Evolutionary conservation across 2,797 vertebrate species (phyloP).

Genomic region (Enteromius viviparus): DNA sequence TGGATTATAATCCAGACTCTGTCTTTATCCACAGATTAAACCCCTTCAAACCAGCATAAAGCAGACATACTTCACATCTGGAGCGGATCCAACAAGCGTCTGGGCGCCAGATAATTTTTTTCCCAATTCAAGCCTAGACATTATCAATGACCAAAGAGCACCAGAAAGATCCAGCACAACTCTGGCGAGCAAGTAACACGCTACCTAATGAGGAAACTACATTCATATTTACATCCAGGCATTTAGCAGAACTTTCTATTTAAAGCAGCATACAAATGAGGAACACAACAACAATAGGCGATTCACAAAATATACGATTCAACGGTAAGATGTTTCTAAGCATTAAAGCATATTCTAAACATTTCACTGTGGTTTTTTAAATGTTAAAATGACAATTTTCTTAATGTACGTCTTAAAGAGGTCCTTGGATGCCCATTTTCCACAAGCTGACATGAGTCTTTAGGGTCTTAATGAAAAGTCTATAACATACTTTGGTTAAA

Average conservation of each 20-base stretch:
- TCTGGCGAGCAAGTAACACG: not conserved
- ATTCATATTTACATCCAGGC: constrained; percentile 5
- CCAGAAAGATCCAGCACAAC: not conserved
- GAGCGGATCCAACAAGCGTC: constrained; percentile 21
- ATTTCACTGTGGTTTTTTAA: not conserved
- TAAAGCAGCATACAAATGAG: constrained; percentile 17
- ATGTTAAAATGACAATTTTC: not conserved
- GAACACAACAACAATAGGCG: not conserved
- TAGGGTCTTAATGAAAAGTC: too few relatives aligned
- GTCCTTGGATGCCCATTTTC: too few relatives aligned
- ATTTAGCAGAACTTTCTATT: not conserved
- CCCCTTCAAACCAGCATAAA: not conserved
- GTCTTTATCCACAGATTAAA: constrained; percentile 38
- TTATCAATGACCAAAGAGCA: not conserved
- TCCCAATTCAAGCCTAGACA: constrained; percentile 1
- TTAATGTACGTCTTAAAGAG: not conserved
- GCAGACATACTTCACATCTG: constrained; percentile 25
- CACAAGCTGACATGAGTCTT: too few relatives aligned
- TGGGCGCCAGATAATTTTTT: not conserved
- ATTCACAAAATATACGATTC: not conserved
- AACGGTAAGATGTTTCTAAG: too few relatives aligned
- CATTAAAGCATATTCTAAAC: not conserved
- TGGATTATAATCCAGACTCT: constrained; percentile 41
- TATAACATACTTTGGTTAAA: too few relatives aligned
- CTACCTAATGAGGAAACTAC: not conserved